These are phyloP conservation scores for Brachyhypopomus gauderio DNA, from an alignment of 2,113 vertebrate genomes.

Conservation along the genomic window DNA sequence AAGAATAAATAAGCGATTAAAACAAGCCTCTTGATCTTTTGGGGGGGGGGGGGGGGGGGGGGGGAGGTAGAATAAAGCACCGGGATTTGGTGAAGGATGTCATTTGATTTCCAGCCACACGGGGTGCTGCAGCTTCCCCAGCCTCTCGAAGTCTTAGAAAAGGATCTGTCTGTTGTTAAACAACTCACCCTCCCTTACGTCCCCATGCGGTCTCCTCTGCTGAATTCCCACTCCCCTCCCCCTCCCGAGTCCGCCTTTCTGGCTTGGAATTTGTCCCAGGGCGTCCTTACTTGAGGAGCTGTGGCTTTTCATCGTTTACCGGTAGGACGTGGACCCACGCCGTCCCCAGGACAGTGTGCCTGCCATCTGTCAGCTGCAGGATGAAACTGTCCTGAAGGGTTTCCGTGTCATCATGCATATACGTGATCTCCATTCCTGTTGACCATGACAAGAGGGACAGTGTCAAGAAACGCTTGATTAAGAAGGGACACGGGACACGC, in stretches of 20 bases:
- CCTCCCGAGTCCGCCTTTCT: conserved; percentile 40
- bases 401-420: conserved; percentile 87
- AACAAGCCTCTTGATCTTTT: conserved; percentile 48
- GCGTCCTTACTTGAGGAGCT: conserved; percentile 72
- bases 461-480: conserved; percentile 9
- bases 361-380: conserved; percentile 87
- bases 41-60: conserved; percentile 44
- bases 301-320: conserved; percentile 84
- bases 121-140: conserved; percentile 48
- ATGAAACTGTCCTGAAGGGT: conserved; percentile 81
- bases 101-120: conserved; percentile 60
- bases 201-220: conserved; percentile 40
- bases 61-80: conserved; percentile 23
- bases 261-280: conserved; percentile 58
- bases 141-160: conserved; percentile 42
- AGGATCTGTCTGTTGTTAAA: conserved; percentile 38
- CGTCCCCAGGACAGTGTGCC: conserved; percentile 80
- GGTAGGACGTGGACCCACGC: conserved; percentile 81
- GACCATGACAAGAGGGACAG: conserved; percentile 48
- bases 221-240: conserved; percentile 20
- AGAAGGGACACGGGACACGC: not conserved
- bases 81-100: conserved; percentile 62
- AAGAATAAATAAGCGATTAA: not conserved
- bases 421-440: conserved; percentile 81
- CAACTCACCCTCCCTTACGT: conserved; percentile 14